Percentiles rank a stretch among this genome's conserved stretches.
Conservation (phyloP, 2,888 invertebrate species). For the Deroplatys truncata region DNA sequence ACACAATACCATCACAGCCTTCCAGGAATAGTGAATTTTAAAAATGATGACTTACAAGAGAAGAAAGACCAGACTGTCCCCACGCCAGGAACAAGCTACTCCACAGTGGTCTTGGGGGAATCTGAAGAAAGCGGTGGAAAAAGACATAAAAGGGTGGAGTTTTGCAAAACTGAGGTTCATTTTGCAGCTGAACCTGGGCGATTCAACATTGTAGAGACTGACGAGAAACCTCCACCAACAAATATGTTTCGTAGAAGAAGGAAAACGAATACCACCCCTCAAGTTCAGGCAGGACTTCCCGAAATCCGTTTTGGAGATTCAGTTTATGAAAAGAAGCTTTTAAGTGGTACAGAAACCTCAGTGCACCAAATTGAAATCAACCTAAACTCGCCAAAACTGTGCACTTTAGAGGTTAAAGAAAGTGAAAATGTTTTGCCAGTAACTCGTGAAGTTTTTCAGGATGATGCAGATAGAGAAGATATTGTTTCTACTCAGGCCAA, state of each 20-base stretch:
- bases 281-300: conserved; percentile 48
- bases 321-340: conserved; percentile 46
- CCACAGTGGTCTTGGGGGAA: background rate
- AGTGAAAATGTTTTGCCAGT: background rate
- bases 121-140: conserved; percentile 38
- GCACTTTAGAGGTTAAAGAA: background rate
- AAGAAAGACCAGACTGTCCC: background rate
- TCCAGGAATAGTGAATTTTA: background rate
- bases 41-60: background rate
- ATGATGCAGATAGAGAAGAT: conserved; percentile 31
- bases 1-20: background rate
- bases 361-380: background rate
- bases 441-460: conserved; percentile 28
- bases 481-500: conserved; percentile 22
- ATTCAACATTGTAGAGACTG: conserved; percentile 83
- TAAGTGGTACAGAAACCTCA: conserved; percentile 34
- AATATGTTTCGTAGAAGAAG: conserved; percentile 71
- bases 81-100: background rate
- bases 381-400: background rate
- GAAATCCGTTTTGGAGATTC: conserved; percentile 65
- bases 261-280: conserved; percentile 49
- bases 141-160: conserved; percentile 71
- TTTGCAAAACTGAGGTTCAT: conserved; percentile 85
- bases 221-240: conserved; percentile 81
- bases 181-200: conserved; percentile 81